Evolutionary conservation across 2,113 vertebrate species (phyloP), one percentile per base, ranked within the genome.

Genomic region (Ageneiosus marmoratus): DNA sequence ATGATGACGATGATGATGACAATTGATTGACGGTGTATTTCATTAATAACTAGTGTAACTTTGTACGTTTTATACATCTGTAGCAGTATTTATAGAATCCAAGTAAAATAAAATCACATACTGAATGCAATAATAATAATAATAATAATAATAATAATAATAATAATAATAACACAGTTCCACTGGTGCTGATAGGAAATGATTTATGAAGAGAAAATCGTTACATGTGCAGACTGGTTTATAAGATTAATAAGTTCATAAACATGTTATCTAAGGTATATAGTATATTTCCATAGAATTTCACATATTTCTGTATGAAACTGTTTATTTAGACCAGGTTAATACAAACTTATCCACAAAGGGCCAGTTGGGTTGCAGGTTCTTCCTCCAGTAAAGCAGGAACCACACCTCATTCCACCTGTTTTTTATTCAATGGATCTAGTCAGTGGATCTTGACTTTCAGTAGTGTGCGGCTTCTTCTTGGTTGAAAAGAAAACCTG

Each of bases 141-240:
- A 67, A 37, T 37, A n/a, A n/a, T n/a, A n/a, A n/a, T n/a, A n/a
- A n/a, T n/a, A n/a, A n/a, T 37, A 67, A 65, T 63, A 63, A 32
- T 22, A 69, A 69, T 37, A 69, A 70, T 34, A 55, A 56, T 34
- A 58, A 60, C 22, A 41, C 32, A 67, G 51, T 55, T 60, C 41
- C 37, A 50, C n/a, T 79, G 82, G 76, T 60, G 82, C 76, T 79
- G 41, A 72, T 58, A 70, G 32, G 53, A 76, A 76, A 53, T 8
- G 18, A 41, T 12, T 34, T 22, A 46, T 29, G 18, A 27, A 81
- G 24, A 24, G 24, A 29, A 81, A 58, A 37, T 44, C 11, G 37
- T 0, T 51, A 15, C 24, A 24, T 50, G 29, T 34, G 29, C n/a
- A 51, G 37, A 70, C 50, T 46, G 69, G 55, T 22, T 73, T n/a